These are phyloP conservation scores for Drosophila equinoxialis DNA, from an alignment of 1,140 invertebrate genomes.

Conservation along the genomic window DNA sequence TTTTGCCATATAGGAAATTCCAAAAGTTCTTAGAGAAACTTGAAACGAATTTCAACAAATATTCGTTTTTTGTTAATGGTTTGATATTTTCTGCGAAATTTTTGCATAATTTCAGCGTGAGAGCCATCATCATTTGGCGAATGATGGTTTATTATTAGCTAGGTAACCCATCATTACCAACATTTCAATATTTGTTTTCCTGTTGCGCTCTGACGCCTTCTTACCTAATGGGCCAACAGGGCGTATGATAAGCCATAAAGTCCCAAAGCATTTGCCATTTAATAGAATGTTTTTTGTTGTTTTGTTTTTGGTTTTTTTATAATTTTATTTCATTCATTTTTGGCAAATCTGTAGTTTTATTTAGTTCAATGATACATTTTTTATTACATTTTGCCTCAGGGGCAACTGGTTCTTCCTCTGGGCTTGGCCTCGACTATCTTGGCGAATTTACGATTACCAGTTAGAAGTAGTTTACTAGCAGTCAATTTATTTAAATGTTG, in stretches of 20 bases:
- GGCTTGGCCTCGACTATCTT: slow-evolving; percentile 9
- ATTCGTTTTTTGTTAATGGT: not conserved
- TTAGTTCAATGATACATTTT: not conserved
- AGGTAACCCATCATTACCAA: not conserved
- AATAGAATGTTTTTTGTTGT: not conserved
- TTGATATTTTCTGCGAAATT: not conserved
- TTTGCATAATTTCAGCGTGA: slow-evolving; percentile 4
- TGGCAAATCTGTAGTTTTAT: not conserved
- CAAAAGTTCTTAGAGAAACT: not conserved
- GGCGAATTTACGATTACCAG: slow-evolving; percentile 15
- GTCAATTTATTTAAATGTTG: slow-evolving; percentile 5
- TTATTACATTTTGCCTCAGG: slow-evolving; percentile 1
- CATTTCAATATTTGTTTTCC: slow-evolving; percentile 11
- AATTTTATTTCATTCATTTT: not conserved
- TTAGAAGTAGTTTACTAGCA: slow-evolving; percentile 12
- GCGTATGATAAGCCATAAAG: not conserved
- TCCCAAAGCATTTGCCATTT: not conserved
- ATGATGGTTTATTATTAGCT: slow-evolving; percentile 1
- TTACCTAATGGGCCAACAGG: not conserved
- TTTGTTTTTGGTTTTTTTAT: not conserved
- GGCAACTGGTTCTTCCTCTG: slow-evolving; percentile 4
- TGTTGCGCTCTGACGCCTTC: not conserved
- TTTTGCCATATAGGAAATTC: not conserved
- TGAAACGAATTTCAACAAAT: not conserved
- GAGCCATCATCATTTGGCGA: not conserved